These are phyloP conservation scores for Triops cancriformis DNA, from an alignment of 1,140 invertebrate genomes.

Conservation along the genomic window DNA sequence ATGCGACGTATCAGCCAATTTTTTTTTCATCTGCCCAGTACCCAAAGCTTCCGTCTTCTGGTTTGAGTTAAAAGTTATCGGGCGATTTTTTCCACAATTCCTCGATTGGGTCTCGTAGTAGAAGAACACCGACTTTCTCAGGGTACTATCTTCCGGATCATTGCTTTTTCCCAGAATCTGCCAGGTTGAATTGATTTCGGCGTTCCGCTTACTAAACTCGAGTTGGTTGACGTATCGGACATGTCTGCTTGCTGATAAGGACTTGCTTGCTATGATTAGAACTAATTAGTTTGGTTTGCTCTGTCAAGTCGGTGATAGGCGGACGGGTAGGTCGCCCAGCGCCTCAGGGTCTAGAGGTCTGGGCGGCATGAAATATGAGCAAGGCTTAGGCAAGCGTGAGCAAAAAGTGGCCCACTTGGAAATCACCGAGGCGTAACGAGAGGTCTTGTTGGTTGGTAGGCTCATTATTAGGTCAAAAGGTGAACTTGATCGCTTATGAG, in stretches of 20 bases:
- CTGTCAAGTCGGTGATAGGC: background rate
- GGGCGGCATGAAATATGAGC: background rate
- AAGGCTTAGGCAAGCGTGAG: background rate
- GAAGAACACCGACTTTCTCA: no score
- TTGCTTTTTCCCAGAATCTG: background rate
- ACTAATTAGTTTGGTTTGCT: background rate
- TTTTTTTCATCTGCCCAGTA: background rate
- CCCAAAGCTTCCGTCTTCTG: background rate
- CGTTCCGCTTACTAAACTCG: background rate
- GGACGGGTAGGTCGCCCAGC: background rate
- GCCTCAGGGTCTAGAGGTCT: background rate
- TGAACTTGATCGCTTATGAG: no score
- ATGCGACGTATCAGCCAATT: background rate
- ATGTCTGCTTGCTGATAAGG: background rate
- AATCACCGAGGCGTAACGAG: background rate
- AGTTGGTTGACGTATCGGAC: background rate
- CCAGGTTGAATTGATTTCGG: background rate
- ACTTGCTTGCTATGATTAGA: conserved; percentile 14
- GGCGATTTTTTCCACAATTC: no score
- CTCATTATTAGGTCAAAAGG: no score
- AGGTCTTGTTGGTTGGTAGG: background rate
- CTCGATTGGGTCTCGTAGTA: no score
- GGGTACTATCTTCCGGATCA: no score
- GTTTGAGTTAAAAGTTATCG: background rate
- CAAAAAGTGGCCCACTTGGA: background rate